Percentiles rank a stretch among this genome's conserved stretches.
Conservation (phyloP, 2,113 vertebrate genomes). For the Lathamus discolor region DNA sequence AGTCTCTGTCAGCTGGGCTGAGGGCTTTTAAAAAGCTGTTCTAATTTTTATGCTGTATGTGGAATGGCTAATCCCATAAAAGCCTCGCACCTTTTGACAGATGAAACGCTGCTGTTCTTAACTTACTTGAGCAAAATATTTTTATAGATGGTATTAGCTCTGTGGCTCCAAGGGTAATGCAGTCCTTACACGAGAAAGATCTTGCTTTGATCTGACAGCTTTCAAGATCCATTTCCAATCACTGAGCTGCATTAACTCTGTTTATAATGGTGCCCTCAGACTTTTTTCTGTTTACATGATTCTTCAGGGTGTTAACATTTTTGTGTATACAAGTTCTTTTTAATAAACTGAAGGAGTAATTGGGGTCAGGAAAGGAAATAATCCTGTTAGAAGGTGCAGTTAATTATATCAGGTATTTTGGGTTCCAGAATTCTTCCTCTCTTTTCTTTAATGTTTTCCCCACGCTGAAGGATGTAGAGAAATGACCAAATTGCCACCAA, state of each 20-base stretch:
- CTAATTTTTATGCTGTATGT: constrained; percentile 27
- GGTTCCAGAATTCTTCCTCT: not conserved
- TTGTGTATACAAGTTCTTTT: not conserved
- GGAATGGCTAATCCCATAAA: constrained; percentile 51
- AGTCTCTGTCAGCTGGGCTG: not conserved
- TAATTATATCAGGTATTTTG: constrained; percentile 30
- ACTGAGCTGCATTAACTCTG: constrained; percentile 43
- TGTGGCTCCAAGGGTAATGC: constrained; percentile 51
- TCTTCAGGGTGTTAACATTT: constrained; percentile 31
- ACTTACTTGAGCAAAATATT: constrained; percentile 56
- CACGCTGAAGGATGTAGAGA: not conserved
- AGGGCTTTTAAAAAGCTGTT: constrained; percentile 26
- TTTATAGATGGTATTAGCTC: constrained; percentile 46
- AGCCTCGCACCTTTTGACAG: constrained; percentile 54
- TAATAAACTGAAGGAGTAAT: constrained; percentile 36
- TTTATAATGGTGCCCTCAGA: constrained; percentile 51
- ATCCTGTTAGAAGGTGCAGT: not conserved
- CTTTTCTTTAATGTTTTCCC: not conserved
- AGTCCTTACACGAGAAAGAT: constrained; percentile 11
- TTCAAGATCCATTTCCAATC: constrained; percentile 63
- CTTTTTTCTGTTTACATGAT: constrained; percentile 24
- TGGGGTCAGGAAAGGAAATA: constrained; percentile 24
- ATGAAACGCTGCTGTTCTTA: constrained; percentile 51
- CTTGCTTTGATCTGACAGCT: constrained; percentile 65
- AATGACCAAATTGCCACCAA: not conserved